Evolutionary conservation across 2,113 vertebrate species (phyloP), one percentile per base, ranked within the genome.

Genomic region (Pyxicephalus adspersus): DNA sequence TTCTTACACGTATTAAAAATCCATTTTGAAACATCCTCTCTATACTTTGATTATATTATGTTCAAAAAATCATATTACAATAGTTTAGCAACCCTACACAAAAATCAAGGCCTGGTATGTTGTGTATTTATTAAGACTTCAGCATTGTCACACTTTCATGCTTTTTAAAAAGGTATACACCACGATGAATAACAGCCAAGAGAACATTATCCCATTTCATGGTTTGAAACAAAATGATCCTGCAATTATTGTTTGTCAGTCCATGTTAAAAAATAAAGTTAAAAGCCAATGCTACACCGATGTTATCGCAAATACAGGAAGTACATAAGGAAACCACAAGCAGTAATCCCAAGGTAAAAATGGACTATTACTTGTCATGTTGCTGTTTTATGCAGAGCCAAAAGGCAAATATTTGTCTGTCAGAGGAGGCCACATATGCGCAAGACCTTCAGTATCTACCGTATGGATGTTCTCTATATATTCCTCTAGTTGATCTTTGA

Each of bases 381-480:
- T 92, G 93, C 89, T 90, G 92, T 90, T 55, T 94, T 92, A 89
- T 85, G 90, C 91, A 90, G 87, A 92, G 92, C 91, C 87, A 91
- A 93, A 89, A 90, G 92, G 92, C 87, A 91, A 92, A 88, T 88
- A 93, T 94, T 83, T 91, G 91, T 93, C 93, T 94, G 91, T 92
- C 88, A 92, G 91, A 88, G 89, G 89, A 95, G 92, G 89, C 94
- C 91, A 94, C 88, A 88, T 93, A 88, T 91, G 90, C 92, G 89
- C 86, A 94, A 90, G 94, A 95, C 94, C 96, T 98, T 98, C 95
- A 99, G 95, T 98, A 98, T 98, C 98, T 98, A 96, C 96, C 96
- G 94, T 99, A 99, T 87, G 98, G 98, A 89, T 98, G 96, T 88
- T 99, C 97, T 93, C 98, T 96, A 96, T 96, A 98, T 89, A 93